These are phyloP conservation scores for Melanophora roralis DNA, from an alignment of 2,888 invertebrate genomes.

Conservation along the genomic window DNA sequence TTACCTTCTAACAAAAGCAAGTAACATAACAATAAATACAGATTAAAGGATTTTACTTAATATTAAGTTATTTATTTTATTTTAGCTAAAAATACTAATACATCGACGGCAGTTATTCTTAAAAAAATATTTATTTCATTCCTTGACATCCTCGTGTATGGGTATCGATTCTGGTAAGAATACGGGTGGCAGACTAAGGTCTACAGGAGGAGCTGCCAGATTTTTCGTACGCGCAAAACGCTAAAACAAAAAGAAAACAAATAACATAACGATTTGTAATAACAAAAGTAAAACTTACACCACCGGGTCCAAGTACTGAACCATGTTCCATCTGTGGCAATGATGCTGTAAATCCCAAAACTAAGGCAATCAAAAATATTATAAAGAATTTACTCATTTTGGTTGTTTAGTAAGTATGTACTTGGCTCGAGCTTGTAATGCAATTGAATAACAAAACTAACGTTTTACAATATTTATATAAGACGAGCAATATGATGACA, in stretches of 20 bases:
- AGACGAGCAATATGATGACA: neutral
- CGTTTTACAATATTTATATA: constrained; percentile 24
- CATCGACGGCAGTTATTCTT: too few species aligned
- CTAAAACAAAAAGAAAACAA: constrained; percentile 19
- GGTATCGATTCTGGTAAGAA: constrained; percentile 50
- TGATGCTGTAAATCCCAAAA: constrained; percentile 1
- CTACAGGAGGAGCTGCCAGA: constrained; percentile 40
- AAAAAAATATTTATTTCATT: too few species aligned
- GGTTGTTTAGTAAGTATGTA: neutral
- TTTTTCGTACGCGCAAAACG: constrained; percentile 47
- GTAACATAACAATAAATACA: too few species aligned
- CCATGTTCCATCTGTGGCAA: constrained; percentile 52
- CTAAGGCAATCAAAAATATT: constrained; percentile 15
- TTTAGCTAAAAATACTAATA: too few species aligned
- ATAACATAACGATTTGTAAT: neutral
- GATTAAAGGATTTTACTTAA: too few species aligned
- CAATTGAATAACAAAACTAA: constrained; percentile 8
- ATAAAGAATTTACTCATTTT: constrained; percentile 33
- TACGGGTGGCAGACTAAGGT: constrained; percentile 31
- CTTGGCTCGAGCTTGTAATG: neutral
- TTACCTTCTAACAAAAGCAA: too few species aligned
- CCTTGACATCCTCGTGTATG: constrained; percentile 46
- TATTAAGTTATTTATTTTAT: too few species aligned
- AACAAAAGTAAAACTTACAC: constrained; percentile 37
- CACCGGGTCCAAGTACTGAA: constrained; percentile 41